Evolutionary conservation across 2,113 vertebrate genomes (phyloP).

Genomic region (Pycnonotus jocosus): DNA sequence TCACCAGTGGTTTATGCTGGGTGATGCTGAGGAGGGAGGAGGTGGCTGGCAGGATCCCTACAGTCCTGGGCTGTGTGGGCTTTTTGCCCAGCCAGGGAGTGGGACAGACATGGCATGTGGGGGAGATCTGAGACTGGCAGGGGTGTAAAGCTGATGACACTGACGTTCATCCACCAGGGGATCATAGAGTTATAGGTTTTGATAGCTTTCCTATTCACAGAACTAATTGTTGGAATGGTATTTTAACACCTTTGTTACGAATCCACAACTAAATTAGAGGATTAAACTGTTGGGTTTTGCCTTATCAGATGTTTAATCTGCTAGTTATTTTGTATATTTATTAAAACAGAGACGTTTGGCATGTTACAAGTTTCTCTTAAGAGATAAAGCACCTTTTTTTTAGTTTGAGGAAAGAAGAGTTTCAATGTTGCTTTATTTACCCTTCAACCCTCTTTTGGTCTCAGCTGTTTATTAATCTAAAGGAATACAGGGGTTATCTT

Average conservation of each 20-base stretch:
- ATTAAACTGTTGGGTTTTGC: neutral
- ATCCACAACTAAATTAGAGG: neutral
- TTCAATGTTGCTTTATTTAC: neutral
- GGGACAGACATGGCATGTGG: rapidly evolving
- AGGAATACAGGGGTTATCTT: neutral
- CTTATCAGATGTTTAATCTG: neutral
- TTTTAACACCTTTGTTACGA: neutral
- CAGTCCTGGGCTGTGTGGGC: rapidly evolving
- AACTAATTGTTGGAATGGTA: neutral
- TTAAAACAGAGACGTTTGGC: neutral
- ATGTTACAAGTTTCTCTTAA: neutral
- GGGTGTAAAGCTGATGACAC: neutral
- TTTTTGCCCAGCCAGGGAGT: neutral
- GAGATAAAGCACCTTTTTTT: neutral
- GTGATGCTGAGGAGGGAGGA: neutral
- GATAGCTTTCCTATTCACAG: neutral
- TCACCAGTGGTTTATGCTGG: neutral
- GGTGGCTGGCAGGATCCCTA: neutral
- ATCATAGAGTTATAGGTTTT: neutral
- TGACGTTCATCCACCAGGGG: neutral
- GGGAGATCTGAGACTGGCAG: neutral
- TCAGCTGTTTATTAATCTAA: neutral
- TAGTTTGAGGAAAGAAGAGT: neutral
- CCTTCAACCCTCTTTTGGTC: neutral
- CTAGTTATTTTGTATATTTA: neutral